Base-by-base conservation (phyloP, 2,888 invertebrate species). In the Tribolium freemani region DNA sequence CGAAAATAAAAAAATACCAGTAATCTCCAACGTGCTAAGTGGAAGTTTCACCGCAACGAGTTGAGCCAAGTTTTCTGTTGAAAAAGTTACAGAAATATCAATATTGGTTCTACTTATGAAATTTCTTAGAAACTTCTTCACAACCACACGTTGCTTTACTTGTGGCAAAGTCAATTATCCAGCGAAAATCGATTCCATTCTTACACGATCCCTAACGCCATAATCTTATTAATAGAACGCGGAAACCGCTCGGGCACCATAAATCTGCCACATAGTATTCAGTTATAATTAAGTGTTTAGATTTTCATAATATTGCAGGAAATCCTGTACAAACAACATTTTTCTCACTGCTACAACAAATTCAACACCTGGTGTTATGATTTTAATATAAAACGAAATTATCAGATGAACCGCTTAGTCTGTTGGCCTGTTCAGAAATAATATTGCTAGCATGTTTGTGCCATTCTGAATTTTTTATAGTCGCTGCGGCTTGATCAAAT, bases 71-170 rank as follows among this genome's bases (percentile, higher is more conserved):
- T 48, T 48, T 48, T 48, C 48, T 11, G 10, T n/a, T n/a, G 48
- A 48, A 48, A 48, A 48, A 16, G 6, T 48, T 11, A 16, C 48
- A 48, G 48, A 16, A 48, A 16, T 48, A 48, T 48, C 48, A 48
- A 48, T 48, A 48, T 16, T 48, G 48, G 48, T 16, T 45, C 45
- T 45, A n/a, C 45, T 45, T 48, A 48, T 11, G 48, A 48, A 48
- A 48, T 45, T 45, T 45, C 48, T 48, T 48, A 8, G 13, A 48
- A 48, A 48, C 11, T 11, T 48, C 16, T 45, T 45, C 26, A 26
- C 26, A 26, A 26, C 26, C 38, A 38, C 38, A 38, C 38, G 3
- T 38, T 38, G 38, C 38, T 38, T n/a, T 3, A 26, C 26, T 26
- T 26, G 26, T 26, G 26, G 38, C n/a, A 38, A 38, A 38, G 38